Base-by-base conservation (phyloP, 2,888 invertebrate species). In the Zaprionus bogoriensis region DNA sequence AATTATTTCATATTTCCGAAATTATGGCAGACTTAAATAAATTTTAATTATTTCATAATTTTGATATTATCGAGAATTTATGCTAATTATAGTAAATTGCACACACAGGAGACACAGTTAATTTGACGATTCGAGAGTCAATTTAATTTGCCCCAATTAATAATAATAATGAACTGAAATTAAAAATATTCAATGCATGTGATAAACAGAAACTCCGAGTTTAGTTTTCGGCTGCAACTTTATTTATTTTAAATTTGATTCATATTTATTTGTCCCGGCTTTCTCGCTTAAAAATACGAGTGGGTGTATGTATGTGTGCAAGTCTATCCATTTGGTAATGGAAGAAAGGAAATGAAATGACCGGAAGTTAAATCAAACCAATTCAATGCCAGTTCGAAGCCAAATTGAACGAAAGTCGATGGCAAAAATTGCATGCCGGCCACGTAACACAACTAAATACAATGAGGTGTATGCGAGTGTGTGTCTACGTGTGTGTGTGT, bases 301-400 rank as follows among this genome's bases (percentile, higher is more conserved):
- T 27, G 27, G 9, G 14, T 32, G 2, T 32, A 2, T 14, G 7
- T 7, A 14, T 32, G 28, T 25, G 3, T 55, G 50, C n/a, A n/a
- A n/a, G 22, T n/a, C 28, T 53, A 32, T 32, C 36, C 36, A 47
- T 50, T 66, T 46, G 30, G 23, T 22, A 58, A 62, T 55, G 60
- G 53, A 45, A n/a, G 7, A 67, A 54, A 71, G 85, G 84, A 87
- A 83, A 83, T 83, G 85, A 84, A 83, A 87, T 83, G 82, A 76
- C 87, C 87, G 82, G 82, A 83, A 81, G 82, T 66, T 61, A 76
- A 78, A 82, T 87, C 82, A 83, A 78, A 76, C 58, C 76, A 73
- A 87, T 75, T 80, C 64, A 67, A 63, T 67, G 54, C 51, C 42
- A 41, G 53, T 61, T 67, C 52, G 47, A 48, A 67, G 45, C 45